Evolutionary conservation across 2,797 vertebrate genomes (phyloP).

Genomic region (Pseudocheirus occidentalis): DNA sequence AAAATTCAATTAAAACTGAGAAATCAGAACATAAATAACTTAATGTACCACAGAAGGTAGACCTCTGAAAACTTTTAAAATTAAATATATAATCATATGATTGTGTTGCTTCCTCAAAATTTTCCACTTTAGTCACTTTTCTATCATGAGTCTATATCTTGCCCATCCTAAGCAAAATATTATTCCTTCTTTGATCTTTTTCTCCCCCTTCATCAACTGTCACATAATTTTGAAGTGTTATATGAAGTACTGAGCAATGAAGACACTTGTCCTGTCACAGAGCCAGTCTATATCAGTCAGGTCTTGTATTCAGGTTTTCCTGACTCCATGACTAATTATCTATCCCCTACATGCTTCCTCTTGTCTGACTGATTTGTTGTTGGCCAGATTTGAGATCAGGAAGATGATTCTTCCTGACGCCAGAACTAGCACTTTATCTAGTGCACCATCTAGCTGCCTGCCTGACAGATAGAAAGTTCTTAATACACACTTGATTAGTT

Average conservation of each 20-base stretch:
- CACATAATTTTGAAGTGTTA: not conserved
- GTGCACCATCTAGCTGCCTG: not conserved
- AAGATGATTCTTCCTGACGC: not conserved
- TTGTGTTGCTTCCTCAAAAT: not conserved
- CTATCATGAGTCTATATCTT: not conserved
- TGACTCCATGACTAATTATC: not conserved
- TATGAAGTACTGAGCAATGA: not conserved
- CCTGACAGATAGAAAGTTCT: not conserved
- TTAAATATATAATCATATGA: not conserved
- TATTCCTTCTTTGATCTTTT: not conserved
- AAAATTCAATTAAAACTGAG: not conserved
- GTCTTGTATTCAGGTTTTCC: not conserved
- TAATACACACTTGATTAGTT: not conserved
- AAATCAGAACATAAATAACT: not conserved
- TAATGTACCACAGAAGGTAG: not conserved
- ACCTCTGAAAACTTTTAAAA: not conserved
- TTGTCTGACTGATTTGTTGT: not conserved
- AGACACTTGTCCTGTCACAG: not conserved
- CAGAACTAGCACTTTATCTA: not conserved
- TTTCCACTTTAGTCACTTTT: not conserved
- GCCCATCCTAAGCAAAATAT: not conserved
- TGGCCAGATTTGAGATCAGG: not conserved
- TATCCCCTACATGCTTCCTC: not conserved
- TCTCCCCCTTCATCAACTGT: not conserved
- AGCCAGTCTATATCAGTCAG: not conserved